Evolutionary conservation across 1,140 invertebrate genomes (phyloP), one percentile per base, ranked within the genome.

Genomic region (Gonioctena quinquepunctata): DNA sequence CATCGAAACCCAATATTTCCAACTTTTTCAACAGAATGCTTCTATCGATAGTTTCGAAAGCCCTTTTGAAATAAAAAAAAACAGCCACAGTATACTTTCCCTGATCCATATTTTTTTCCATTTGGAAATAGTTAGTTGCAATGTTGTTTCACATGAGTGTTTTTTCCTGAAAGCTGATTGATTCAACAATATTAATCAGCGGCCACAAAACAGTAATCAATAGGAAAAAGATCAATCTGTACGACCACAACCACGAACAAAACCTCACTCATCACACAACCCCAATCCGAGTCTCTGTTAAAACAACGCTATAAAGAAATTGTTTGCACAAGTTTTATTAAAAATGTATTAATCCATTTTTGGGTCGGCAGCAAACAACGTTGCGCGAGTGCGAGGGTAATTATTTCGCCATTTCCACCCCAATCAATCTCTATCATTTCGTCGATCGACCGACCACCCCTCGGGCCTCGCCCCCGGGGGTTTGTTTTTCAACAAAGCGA

Each of bases 261-360:
- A 42, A n/a, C 33, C 33, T 42, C 52, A 54, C 8, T 11, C 13
- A 13, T 11, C 52, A 54, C n/a, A 7, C 33, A 42, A 11, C 52
- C 52, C 52, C n/a, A 23, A 16, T 18, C 22, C 3, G 19, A 54
- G 8, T 23, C 52, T 54, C 52, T 23, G 52, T 42, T 62, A 62
- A n/a, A 62, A 62, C 60, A 62, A 42, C 33, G 16, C 26, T 19
- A 62, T 25, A 79, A 78, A 79, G 76, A 77, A 77, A 74, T 56
- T 77, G 79, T 80, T 80, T 80, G 75, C 72, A 78, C 79, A 79
- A 76, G 76, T 76, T 72, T 68, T 73, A 81, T 81, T 79, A 80
- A 81, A 81, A 81, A 81, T 81, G 80, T 79, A 81, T 81, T 81
- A 81, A 81, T 81, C 78, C 80, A 80, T 80, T 81, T 81, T 81